Evolutionary conservation across 2,888 invertebrate species (phyloP), one percentile per base, ranked within the genome.

Genomic region (Diarsia rubi): DNA sequence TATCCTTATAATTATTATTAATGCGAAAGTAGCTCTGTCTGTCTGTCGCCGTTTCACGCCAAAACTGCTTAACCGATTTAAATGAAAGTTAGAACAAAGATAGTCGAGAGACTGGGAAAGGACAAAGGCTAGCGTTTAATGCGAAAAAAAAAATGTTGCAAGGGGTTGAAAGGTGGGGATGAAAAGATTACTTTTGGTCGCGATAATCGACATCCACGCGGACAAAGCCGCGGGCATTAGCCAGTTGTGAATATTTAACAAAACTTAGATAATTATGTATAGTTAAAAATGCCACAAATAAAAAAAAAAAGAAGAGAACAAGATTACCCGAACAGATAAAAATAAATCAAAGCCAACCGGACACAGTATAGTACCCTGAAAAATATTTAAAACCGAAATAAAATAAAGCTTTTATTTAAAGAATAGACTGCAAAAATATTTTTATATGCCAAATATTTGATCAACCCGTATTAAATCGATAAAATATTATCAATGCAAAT

Each of bases 401-500:
- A 45, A 37, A 0, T 59, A 42, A 57, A 45, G 27, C 14, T 47
- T 47, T 42, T 44, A n/a, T 68, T 37, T 16, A 60, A 31, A 60
- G 11, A 60, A 27, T 27, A 68, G 45, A 52, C 21, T 24, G 5
- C 37, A 69, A 27, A n/a, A 37, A 8, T 19, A 78, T 69, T 70
- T 57, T n/a, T 49, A 57, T 37, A n/a, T 19, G 1, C n/a, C 12
- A 79, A 64, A 64, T 76, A 64, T 79, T 79, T 72, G 24, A 14
- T n/a, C 31, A 49, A 24, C 14, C 3, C n/a, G 8, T 71, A 72
- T 49, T 11, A 37, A 59, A 59, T 44, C 9, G 1, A 45, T 66
- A 60, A 73, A 71, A 72, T 54, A 72, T 62, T 44, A 78, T 44
- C 4, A 14, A 44, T 49, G 11, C 14, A 57, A 77, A 60, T 37